Conservation (phyloP, 2,888 invertebrate genomes). For the Taphrorychus bicolor region DNA sequence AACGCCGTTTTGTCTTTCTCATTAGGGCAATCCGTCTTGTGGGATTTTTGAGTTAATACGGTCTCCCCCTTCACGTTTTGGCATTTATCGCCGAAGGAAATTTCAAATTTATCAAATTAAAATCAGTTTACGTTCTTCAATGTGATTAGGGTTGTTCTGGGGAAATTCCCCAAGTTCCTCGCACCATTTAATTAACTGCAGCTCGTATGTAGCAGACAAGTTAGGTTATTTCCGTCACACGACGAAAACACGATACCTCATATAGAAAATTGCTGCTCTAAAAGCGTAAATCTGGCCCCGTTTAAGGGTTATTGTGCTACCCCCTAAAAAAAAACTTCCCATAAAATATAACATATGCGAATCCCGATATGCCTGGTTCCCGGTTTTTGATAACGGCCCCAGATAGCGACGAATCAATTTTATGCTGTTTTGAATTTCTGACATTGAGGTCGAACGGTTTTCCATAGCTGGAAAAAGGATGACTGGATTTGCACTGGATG, state of each 20-base stretch:
- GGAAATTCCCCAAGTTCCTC: neutral
- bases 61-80: neutral
- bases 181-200: neutral
- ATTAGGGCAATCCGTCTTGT: neutral
- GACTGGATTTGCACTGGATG: too few species aligned
- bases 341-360: conserved; percentile 37
- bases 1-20: neutral
- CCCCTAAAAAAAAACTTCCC: conserved; percentile 6
- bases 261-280: neutral
- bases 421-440: conserved; percentile 35
- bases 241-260: neutral
- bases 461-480: too few species aligned
- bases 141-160: too few species aligned
- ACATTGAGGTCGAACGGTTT: conserved; percentile 24
- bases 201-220: too few species aligned
- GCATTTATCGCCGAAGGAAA: neutral
- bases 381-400: conserved; percentile 27
- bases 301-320: neutral
- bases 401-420: conserved; percentile 33
- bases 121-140: neutral
- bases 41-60: neutral
- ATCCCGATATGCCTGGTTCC: conserved; percentile 15
- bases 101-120: neutral
- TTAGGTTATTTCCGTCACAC: neutral
- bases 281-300: neutral